Conservation (phyloP, 2,113 vertebrate species). For the Rousettus leschenaultii region DNA sequence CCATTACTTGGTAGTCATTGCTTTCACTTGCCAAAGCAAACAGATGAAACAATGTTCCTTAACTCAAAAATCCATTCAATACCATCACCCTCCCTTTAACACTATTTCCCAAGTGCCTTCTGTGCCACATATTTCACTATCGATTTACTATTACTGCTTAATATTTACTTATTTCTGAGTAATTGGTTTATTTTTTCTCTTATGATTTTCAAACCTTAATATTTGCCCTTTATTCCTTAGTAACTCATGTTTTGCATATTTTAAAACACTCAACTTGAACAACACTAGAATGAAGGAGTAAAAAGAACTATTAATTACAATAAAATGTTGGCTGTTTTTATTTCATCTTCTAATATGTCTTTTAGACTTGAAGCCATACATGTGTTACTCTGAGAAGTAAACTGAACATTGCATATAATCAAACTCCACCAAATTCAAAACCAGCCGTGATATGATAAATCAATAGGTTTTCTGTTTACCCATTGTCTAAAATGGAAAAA, state of each 20-base stretch:
- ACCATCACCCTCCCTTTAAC: background rate
- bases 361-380: background rate
- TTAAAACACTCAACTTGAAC: background rate
- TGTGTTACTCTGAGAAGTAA: background rate
- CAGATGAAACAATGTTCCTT: background rate
- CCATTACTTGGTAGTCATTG: background rate
- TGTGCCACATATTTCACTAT: background rate
- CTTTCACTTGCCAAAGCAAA: background rate
- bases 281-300: background rate
- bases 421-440: background rate
- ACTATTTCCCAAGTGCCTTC: background rate
- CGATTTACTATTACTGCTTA: background rate
- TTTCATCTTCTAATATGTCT: background rate
- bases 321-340: background rate
- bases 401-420: background rate
- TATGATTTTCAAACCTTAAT: background rate
- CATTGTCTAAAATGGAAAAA: background rate
- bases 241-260: background rate
- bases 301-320: background rate
- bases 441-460: background rate
- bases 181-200: background rate
- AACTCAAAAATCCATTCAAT: background rate
- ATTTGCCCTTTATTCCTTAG: background rate
- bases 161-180: background rate
- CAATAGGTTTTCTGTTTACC: background rate